These are phyloP conservation scores for Invenusta paracnida DNA, from an alignment of 2,888 invertebrate species.

Conservation along the genomic window DNA sequence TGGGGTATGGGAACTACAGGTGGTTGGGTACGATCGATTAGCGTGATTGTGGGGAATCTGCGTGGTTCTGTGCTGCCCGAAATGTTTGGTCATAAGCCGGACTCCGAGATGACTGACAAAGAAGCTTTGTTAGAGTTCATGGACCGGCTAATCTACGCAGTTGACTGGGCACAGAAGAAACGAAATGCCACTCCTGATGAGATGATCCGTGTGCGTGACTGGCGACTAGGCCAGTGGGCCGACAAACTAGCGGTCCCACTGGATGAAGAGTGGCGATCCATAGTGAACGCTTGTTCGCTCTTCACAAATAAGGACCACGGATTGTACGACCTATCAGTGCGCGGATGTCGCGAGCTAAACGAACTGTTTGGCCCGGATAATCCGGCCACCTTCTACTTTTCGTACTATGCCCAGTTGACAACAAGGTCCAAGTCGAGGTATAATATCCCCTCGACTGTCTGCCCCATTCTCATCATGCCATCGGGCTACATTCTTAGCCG, in stretches of 20 bases:
- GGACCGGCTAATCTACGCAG: conserved; percentile 21
- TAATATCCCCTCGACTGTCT: background rate
- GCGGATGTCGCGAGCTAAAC: conserved; percentile 32
- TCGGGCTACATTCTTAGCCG: conserved; percentile 25
- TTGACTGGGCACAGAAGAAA: conserved; percentile 22
- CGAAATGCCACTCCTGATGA: background rate
- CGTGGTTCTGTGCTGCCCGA: conserved; percentile 35
- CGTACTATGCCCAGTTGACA: background rate
- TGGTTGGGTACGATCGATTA: conserved; percentile 39
- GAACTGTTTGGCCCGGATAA: background rate
- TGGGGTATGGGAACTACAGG: conserved; percentile 37
- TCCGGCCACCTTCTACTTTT: conserved; percentile 39
- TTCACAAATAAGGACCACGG: conserved; percentile 40
- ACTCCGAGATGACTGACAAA: conserved; percentile 19
- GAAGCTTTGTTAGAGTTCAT: conserved; percentile 34
- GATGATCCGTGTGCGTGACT: conserved; percentile 1
- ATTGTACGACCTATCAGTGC: conserved; percentile 33
- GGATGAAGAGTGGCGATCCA: background rate
- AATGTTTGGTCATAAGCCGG: conserved; percentile 34
- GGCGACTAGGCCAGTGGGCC: conserved; percentile 40
- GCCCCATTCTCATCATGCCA: conserved; percentile 32
- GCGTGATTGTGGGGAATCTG: conserved; percentile 37
- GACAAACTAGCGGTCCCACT: background rate
- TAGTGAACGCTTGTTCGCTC: background rate
- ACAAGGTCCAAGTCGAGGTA: background rate